Evolutionary conservation across 2,888 invertebrate genomes (phyloP), one percentile per base, ranked within the genome.

Genomic region (Cantharis lateralis): DNA sequence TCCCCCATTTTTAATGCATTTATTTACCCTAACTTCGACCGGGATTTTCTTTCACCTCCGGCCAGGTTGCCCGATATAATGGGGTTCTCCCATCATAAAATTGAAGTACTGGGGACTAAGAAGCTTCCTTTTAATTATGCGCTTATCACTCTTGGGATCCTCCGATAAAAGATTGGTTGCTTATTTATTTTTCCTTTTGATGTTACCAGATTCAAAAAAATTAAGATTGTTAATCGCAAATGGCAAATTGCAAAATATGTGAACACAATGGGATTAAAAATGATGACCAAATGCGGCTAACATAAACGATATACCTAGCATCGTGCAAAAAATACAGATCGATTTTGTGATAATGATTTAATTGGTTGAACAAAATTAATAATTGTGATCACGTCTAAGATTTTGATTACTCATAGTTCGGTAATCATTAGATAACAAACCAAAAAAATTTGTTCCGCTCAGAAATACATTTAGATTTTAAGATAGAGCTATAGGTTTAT

Each of bases 341-440:
- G 64, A 77, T 62, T 72, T 77, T 64, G 72, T 74, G 69, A 79
- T 79, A 75, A 62, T 72, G 70, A 75, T 79, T 80, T 81, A 79
- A 81, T 80, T 81, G 79, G 77, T 66, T 76, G 76, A 62, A 77
- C 80, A 76, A 80, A 81, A 81, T 81, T 81, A 81, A 80, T 78
- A 79, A 80, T 80, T 72, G 78, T 76, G 69, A 68, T 66, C 76
- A 70, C 66, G 77, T 62, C 76, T 62, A 68, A 74, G 70, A 77
- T 79, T 79, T 77, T 75, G 66, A 72, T 72, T 72, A 79, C 70
- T 77, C 76, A 74, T 78, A 71, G 28, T 9, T 11, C 20, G n/a
- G 71, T 32, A 71, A 75, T 71, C 71, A 75, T 48, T 71, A 68
- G 64, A 66, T 66, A 66, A 66, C 64, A 20, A n/a, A 66, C 64